Base-by-base conservation (phyloP, 2,888 invertebrate genomes). In the Julus scanicus region DNA sequence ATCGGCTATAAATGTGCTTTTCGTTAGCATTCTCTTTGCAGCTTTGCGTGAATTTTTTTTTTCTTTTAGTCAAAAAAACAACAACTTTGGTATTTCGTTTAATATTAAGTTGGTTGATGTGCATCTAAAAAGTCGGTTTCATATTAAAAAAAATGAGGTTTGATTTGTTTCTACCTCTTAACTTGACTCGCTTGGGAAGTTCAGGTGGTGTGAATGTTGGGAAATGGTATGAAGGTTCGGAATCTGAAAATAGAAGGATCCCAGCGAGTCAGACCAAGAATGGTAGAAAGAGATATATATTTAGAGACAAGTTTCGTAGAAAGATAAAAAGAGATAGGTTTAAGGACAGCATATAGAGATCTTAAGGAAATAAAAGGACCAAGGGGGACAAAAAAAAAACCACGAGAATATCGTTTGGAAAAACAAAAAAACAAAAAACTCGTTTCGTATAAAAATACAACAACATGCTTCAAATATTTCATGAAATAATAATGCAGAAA, bases 121-220 rank as follows among this genome's bases (percentile, higher is more conserved):
- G 80, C 80, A 80, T 80, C 80, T 80, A 85, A 85, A 85, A 44
- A 85, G 86, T 86, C 2, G 86, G 57, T 86, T 53, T 63, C 63
- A 86, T 86, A 49, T 86, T 15, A 57, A 49, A 86, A 86, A 84
- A 89, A 90, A 88, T n/a, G 84, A 49, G 48, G 53, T 44, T 49
- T 88, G 40, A 37, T 40, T 9, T 48, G 29, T 80, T 40, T 88
- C 88, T 89, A 89, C 89, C 89, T 89, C 89, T 89, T 89, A 89
- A 87, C 89, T 89, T 89, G 89, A 89, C 89, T 96, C 97, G 96
- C 96, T 98, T 98, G 95, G 97, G 97, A 95, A 98, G 96, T 96
- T 97, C 97, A 95, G 97, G 97, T 95, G 97, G 97, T 94, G 97
- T 98, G 95, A 97, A 97, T 94, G 97, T 97, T 94, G 97, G 97